Evolutionary conservation across 2,888 invertebrate species (phyloP).

Genomic region (Drosophila kambysellisi): DNA sequence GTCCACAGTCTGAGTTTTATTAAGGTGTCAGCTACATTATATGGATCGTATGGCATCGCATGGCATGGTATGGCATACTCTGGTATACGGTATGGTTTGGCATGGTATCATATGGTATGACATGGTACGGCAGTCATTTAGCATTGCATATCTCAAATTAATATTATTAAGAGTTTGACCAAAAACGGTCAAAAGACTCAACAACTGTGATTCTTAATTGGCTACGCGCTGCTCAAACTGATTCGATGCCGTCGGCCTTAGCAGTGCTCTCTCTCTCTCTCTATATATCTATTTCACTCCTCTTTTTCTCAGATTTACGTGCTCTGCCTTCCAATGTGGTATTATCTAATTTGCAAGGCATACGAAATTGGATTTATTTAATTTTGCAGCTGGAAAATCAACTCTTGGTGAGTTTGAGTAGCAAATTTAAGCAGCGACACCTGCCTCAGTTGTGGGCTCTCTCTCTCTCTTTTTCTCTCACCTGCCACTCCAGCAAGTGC

Average conservation of each 20-base stretch:
- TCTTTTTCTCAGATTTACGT: neutral
- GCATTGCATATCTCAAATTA: slow-evolving; percentile 59
- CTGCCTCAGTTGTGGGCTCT: slow-evolving; percentile 49
- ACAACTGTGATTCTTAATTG: slow-evolving; percentile 37
- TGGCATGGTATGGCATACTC: slow-evolving; percentile 11
- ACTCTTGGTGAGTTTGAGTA: slow-evolving; percentile 33
- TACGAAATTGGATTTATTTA: slow-evolving; percentile 35
- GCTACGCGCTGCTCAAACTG: slow-evolving; percentile 4
- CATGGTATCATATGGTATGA: slow-evolving; percentile 17
- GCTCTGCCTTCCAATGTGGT: neutral
- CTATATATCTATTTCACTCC: neutral
- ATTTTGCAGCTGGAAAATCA: slow-evolving; percentile 31
- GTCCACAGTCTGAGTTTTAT: slow-evolving; percentile 11
- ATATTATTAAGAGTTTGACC: slow-evolving; percentile 55
- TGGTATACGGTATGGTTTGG: slow-evolving; percentile 6
- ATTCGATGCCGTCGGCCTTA: slow-evolving; percentile 36
- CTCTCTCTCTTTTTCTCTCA: slow-evolving; percentile 20
- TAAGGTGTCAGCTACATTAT: slow-evolving; percentile 72
- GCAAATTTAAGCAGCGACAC: slow-evolving; percentile 70
- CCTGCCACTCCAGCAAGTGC: slow-evolving; percentile 9
- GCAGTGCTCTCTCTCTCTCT: neutral
- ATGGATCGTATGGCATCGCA: slow-evolving; percentile 56
- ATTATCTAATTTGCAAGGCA: slow-evolving; percentile 17
- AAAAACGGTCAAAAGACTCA: slow-evolving; percentile 17
- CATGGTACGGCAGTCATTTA: slow-evolving; percentile 39